Percentiles rank a stretch among this genome's conserved stretches.
These are phyloP conservation scores for Oasisia sp. DNA, from an alignment of 2,888 invertebrate genomes.

Conservation along the genomic window DNA sequence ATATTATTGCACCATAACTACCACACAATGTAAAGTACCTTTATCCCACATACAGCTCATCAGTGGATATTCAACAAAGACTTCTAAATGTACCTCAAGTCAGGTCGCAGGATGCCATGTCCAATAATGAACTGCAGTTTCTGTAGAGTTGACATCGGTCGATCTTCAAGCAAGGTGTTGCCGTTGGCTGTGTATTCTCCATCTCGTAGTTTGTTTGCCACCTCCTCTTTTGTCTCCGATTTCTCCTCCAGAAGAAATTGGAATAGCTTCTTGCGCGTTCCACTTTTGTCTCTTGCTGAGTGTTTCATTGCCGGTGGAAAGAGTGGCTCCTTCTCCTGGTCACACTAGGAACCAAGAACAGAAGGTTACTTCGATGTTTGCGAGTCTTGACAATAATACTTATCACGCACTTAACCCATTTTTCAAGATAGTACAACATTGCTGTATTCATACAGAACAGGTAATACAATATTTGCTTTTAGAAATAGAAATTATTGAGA, in stretches of 20 bases:
- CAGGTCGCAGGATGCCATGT: slow-evolving; percentile 91
- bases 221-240: slow-evolving; percentile 96
- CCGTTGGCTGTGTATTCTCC: slow-evolving; percentile 73
- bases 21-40: background rate
- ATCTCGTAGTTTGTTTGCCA: slow-evolving; percentile 85
- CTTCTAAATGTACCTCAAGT: slow-evolving; percentile 77
- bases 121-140: slow-evolving; percentile 99
- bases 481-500: too few relatives aligned
- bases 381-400: too few relatives aligned
- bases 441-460: too few relatives aligned
- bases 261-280: slow-evolving; percentile 94
- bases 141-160: slow-evolving; percentile 96
- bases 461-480: too few relatives aligned
- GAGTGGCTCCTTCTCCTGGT: slow-evolving; percentile 51
- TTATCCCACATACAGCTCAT: too few relatives aligned
- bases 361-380: background rate
- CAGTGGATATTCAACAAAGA: too few relatives aligned
- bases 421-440: background rate
- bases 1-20: background rate
- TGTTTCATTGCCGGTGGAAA: slow-evolving; percentile 36
- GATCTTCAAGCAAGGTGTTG: slow-evolving; percentile 94
- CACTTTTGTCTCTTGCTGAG: slow-evolving; percentile 67
- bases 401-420: too few relatives aligned
- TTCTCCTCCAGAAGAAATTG: slow-evolving; percentile 95
- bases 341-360: background rate